A percentile compares a stretch with the other conserved stretches of the same genome.
Conservation (phyloP, 1,140 invertebrate genomes). For the Rhyacophila brunnea region DNA sequence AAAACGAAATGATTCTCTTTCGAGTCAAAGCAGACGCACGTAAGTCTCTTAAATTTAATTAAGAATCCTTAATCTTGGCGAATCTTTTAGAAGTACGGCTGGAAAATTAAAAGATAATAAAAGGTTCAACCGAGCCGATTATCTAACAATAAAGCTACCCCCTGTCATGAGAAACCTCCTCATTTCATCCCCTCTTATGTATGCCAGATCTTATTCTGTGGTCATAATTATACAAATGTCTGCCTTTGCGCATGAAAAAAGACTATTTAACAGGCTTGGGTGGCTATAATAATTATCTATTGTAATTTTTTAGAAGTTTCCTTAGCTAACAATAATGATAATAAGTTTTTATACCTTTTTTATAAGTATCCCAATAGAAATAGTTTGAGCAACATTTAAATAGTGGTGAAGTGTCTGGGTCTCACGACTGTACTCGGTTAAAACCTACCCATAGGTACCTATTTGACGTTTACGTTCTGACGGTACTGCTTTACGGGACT, state of each 20-base stretch:
- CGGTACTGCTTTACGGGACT: too few species aligned
- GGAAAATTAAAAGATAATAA: conserved; percentile 34
- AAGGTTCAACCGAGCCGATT: conserved; percentile 26
- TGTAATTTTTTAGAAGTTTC: too few species aligned
- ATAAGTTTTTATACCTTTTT: too few species aligned
- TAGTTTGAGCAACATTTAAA: too few species aligned
- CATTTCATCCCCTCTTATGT: neutral
- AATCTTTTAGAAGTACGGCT: conserved; percentile 20
- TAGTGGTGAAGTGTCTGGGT: too few species aligned
- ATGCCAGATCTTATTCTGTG: neutral
- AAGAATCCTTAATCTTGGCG: conserved; percentile 27
- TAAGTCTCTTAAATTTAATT: conserved; percentile 33
- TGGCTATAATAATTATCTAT: too few species aligned
- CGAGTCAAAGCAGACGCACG: conserved; percentile 8
- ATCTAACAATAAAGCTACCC: conserved; percentile 6
- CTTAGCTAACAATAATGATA: too few species aligned
- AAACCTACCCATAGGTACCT: too few species aligned
- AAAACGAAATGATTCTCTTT: conserved; percentile 10
- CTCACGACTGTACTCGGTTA: too few species aligned
- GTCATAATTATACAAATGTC: conserved; percentile 7
- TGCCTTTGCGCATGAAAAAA: neutral
- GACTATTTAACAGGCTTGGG: too few species aligned
- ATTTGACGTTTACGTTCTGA: too few species aligned
- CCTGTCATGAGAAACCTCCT: neutral
- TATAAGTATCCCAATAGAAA: too few species aligned